Evolutionary conservation across 1,140 invertebrate genomes (phyloP).

Genomic region (Cydia amplana): DNA sequence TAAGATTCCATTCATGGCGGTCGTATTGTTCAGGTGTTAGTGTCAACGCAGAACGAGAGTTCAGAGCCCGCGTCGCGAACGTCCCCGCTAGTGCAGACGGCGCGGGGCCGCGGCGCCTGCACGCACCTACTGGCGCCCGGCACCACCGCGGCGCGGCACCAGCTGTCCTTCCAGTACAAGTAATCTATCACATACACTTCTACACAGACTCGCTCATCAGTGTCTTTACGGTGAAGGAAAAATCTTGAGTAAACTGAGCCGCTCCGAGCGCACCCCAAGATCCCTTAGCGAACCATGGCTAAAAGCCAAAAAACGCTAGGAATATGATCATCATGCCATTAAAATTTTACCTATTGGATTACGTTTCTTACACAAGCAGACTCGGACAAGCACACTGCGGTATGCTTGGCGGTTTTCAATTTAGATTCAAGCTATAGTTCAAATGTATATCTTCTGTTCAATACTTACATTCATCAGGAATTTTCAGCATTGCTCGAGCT

Average conservation of each 20-base stretch:
- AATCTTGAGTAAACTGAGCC: no score
- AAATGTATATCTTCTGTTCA: background rate
- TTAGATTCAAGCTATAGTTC: no score
- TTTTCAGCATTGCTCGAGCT: background rate
- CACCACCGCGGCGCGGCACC: slow-evolving; percentile 57
- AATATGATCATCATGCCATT: no score
- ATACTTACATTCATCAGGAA: background rate
- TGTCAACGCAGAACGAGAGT: slow-evolving; percentile 41
- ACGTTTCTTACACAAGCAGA: no score
- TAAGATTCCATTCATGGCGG: background rate
- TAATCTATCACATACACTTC: slow-evolving; percentile 34
- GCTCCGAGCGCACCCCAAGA: no score
- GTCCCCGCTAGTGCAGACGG: slow-evolving; percentile 47
- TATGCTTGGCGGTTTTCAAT: no score
- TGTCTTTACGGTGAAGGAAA: no score
- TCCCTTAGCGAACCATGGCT: no score
- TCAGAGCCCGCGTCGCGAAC: background rate
- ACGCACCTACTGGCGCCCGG: slow-evolving; percentile 57
- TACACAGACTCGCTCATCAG: background rate
- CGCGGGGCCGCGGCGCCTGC: slow-evolving; percentile 55
- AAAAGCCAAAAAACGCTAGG: no score
- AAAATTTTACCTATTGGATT: no score
- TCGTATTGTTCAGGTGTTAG: slow-evolving; percentile 42
- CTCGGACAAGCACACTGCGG: no score
- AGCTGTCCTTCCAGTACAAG: slow-evolving; percentile 60